phyloP scores from a whole-genome alignment of 2,888 invertebrate genomes.

The Rhingia rostrata region DNA sequence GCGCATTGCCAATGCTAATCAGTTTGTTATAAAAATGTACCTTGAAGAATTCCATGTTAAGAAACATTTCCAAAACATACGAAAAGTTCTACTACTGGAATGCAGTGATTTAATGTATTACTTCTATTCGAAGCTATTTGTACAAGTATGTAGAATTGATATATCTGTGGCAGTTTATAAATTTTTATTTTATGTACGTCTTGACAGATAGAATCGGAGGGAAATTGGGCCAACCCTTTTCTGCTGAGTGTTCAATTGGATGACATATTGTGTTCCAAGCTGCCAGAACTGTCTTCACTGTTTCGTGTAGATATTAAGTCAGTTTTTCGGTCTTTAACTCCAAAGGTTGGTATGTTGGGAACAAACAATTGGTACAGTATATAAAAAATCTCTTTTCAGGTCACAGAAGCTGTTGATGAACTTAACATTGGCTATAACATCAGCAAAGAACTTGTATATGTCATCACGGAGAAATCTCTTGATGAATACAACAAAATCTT shows the following conservation, averaged over 20 bases:
- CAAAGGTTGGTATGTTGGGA: constrained; percentile 74
- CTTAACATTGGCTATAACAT: constrained; percentile 79
- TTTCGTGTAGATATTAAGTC: constrained; percentile 79
- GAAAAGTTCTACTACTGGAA: constrained; percentile 84
- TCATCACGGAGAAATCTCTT: constrained; percentile 78
- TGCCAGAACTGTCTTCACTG: constrained; percentile 79
- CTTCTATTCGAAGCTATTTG: constrained; percentile 84
- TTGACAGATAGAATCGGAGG: constrained; percentile 82
- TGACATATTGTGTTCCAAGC: constrained; percentile 83
- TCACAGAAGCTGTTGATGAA: constrained; percentile 79
- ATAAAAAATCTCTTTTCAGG: constrained; percentile 55
- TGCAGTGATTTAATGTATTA: constrained; percentile 84
- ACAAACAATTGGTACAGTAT: too few species aligned
- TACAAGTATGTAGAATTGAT: constrained; percentile 80
- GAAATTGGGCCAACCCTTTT: constrained; percentile 83
- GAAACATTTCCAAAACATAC: constrained; percentile 83
- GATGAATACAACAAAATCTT: constrained; percentile 82
- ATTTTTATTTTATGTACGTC: background rate
- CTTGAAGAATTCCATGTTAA: constrained; percentile 83
- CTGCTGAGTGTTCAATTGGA: constrained; percentile 83
- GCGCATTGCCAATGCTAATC: constrained; percentile 82
- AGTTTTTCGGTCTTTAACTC: constrained; percentile 75
- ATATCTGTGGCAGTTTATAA: background rate
- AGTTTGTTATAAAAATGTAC: constrained; percentile 83
- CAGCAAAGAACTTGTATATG: constrained; percentile 77